phyloP scores from a whole-genome alignment of 2,888 invertebrate genomes.

The Erebia palarica region DNA sequence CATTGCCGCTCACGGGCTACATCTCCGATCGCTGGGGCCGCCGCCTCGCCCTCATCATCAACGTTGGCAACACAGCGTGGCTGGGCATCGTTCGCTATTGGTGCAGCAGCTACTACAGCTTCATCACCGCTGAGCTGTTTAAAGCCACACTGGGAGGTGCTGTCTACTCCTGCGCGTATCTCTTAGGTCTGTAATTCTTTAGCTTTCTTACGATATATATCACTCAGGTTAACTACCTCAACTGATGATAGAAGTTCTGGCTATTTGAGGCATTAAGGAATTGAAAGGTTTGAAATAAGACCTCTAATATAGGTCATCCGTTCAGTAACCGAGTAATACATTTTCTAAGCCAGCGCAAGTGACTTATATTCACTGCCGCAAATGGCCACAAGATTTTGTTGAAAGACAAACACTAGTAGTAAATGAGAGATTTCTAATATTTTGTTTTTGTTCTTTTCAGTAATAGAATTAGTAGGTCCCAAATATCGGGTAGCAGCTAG shows the following conservation, averaged over 20 bases:
- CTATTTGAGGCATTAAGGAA: too few species aligned
- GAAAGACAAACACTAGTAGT: too few species aligned
- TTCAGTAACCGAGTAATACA: too few species aligned
- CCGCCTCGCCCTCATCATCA: slow-evolving; percentile 79
- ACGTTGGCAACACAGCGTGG: slow-evolving; percentile 81
- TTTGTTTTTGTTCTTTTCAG: slow-evolving; percentile 58
- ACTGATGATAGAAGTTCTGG: too few species aligned
- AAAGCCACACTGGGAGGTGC: slow-evolving; percentile 88
- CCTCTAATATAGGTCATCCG: too few species aligned
- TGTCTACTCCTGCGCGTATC: slow-evolving; percentile 48
- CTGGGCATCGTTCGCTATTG: slow-evolving; percentile 83
- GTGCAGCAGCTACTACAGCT: slow-evolving; percentile 85
- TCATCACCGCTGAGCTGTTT: slow-evolving; percentile 85
- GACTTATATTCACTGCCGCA: too few species aligned
- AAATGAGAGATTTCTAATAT: too few species aligned
- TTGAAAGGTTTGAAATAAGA: too few species aligned
- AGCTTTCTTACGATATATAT: too few species aligned
- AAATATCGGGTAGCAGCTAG: slow-evolving; percentile 86
- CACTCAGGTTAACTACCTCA: too few species aligned
- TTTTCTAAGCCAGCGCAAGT: too few species aligned
- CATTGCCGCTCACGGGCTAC: slow-evolving; percentile 86
- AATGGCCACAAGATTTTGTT: too few species aligned
- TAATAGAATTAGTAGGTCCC: slow-evolving; percentile 88
- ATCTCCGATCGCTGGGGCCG: slow-evolving; percentile 88
- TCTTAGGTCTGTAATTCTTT: slow-evolving; percentile 50